Percentiles rank a stretch among this genome's conserved stretches.
Conservation (phyloP, 2,888 invertebrate species). For the Nomada flava region DNA sequence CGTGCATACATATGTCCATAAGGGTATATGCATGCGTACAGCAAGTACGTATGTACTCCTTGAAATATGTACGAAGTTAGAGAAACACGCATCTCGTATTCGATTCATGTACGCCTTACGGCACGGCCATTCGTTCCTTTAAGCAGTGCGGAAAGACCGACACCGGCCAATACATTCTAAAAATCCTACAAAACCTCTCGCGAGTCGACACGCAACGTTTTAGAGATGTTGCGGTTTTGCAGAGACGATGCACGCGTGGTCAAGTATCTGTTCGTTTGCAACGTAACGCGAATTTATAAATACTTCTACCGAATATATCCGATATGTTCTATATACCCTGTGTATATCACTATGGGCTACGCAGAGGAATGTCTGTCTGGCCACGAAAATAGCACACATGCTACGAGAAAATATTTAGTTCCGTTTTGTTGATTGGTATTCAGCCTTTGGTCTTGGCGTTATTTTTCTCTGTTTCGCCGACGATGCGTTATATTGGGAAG, state of each 20-base stretch:
- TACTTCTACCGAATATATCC: slow-evolving; percentile 16
- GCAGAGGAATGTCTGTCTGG: slow-evolving; percentile 1
- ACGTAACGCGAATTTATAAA: slow-evolving; percentile 23
- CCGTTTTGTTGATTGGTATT: neutral
- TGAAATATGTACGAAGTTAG: slow-evolving; percentile 31
- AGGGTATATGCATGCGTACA: neutral
- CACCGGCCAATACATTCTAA: slow-evolving; percentile 37
- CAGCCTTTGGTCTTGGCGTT: neutral
- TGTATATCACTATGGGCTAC: neutral
- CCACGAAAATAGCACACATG: neutral
- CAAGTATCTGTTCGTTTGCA: neutral
- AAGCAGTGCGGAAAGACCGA: slow-evolving; percentile 39
- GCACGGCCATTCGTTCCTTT: slow-evolving; percentile 25
- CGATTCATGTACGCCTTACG: slow-evolving; percentile 36
- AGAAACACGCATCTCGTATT: slow-evolving; percentile 44
- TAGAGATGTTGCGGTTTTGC: slow-evolving; percentile 13
- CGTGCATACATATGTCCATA: neutral
- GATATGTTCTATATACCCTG: slow-evolving; percentile 2
- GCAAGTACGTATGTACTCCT: neutral
- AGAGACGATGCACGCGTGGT: neutral
- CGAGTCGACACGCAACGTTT: slow-evolving; percentile 18
- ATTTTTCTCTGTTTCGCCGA: neutral
- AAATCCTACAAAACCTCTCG: slow-evolving; percentile 39
- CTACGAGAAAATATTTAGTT: slow-evolving; percentile 8
- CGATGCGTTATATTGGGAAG: neutral